Evolutionary conservation across 2,888 invertebrate genomes (phyloP).

Genomic region (Peribatodes rhomboidaria): DNA sequence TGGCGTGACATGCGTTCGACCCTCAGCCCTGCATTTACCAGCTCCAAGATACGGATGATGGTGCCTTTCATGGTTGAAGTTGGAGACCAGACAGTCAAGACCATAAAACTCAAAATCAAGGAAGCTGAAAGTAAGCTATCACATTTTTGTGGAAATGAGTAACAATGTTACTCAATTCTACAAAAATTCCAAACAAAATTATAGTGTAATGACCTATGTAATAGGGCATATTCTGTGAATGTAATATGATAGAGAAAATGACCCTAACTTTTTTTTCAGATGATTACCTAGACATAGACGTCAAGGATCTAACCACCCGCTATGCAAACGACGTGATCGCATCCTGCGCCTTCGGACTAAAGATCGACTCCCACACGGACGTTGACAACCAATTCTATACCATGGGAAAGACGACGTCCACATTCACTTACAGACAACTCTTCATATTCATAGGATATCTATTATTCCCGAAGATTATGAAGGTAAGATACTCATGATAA

Average conservation of each 20-base stretch:
- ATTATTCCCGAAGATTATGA: constrained; percentile 36
- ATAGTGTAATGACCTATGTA: too few species aligned
- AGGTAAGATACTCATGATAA: constrained; percentile 17
- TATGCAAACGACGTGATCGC: constrained; percentile 80
- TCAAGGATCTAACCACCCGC: constrained; percentile 56
- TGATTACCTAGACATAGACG: constrained; percentile 1
- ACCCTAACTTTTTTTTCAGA: constrained; percentile 7
- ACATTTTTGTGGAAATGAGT: too few species aligned
- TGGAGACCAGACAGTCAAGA: constrained; percentile 65
- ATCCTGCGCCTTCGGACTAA: constrained; percentile 74
- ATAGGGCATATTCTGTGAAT: too few species aligned
- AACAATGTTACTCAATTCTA: too few species aligned
- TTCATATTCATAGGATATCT: constrained; percentile 23
- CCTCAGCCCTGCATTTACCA: constrained; percentile 82
- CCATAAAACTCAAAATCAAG: constrained; percentile 58
- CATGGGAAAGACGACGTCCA: constrained; percentile 75
- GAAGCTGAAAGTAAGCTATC: constrained; percentile 54
- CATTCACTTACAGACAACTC: constrained; percentile 29
- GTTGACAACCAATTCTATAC: constrained; percentile 80
- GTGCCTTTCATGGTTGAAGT: constrained; percentile 77
- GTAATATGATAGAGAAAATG: too few species aligned
- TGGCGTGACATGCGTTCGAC: constrained; percentile 80
- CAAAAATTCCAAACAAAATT: too few species aligned
- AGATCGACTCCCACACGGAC: constrained; percentile 80
- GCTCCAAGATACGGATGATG: constrained; percentile 80